Percentiles rank a stretch among this genome's conserved stretches.
phyloP scores from a whole-genome alignment of 2,797 vertebrate species.

The Enteromius argenteus region DNA sequence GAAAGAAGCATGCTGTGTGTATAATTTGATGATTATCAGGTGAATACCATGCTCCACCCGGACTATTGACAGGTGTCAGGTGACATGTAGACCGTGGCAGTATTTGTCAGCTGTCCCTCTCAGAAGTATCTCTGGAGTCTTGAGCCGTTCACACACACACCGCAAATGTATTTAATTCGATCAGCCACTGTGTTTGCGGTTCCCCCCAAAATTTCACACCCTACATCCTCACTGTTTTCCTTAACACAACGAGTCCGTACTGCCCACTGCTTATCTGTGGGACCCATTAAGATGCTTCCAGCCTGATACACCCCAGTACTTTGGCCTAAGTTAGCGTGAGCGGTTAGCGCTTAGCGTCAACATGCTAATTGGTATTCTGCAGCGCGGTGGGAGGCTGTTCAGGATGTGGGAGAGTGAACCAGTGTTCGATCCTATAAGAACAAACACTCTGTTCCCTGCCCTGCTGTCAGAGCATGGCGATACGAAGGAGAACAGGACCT shows the following conservation, averaged over 20 bases:
- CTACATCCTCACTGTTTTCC: conserved; percentile 15
- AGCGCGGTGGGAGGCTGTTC: conserved; percentile 75
- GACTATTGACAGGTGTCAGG: conserved; percentile 82
- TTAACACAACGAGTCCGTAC: not conserved
- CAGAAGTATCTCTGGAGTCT: conserved; percentile 70
- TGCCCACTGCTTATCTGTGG: not conserved
- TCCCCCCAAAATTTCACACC: not conserved
- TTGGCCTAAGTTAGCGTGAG: conserved; percentile 36
- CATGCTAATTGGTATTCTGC: conserved; percentile 80
- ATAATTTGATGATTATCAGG: conserved; percentile 87
- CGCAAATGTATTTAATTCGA: conserved; percentile 25
- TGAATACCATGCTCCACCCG: conserved; percentile 67
- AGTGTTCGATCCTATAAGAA: conserved; percentile 66
- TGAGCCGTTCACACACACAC: conserved; percentile 63
- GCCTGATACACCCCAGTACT: conserved; percentile 29
- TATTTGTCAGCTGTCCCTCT: conserved; percentile 82
- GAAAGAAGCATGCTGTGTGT: conserved; percentile 81
- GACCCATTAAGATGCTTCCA: conserved; percentile 32
- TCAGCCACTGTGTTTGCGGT: conserved; percentile 12
- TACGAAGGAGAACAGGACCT: conserved; percentile 57
- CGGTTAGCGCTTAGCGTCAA: conserved; percentile 70
- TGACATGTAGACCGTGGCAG: conserved; percentile 79
- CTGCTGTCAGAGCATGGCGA: conserved; percentile 67
- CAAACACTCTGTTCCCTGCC: conserved; percentile 62
- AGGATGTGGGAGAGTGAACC: conserved; percentile 71